These are phyloP conservation scores for Drosophila ironensis DNA, from an alignment of 1,140 invertebrate genomes.

Conservation along the genomic window DNA sequence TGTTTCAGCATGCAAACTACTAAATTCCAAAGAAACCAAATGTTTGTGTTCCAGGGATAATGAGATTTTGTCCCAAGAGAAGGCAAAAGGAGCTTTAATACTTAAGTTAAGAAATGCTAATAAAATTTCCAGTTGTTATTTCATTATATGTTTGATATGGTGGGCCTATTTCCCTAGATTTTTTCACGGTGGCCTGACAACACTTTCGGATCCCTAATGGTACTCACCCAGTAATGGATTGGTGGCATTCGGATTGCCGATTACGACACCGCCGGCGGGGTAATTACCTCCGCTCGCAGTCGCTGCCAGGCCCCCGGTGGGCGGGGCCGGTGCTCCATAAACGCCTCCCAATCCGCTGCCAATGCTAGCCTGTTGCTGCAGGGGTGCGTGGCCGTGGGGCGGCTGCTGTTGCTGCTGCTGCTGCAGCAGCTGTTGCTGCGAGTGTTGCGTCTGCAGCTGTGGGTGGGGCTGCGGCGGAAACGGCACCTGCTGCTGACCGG, in stretches of 20 bases:
- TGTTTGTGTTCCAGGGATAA: too few species aligned
- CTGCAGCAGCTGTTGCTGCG: slow-evolving; percentile 16
- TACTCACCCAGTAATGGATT: slow-evolving; percentile 79
- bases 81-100: too few species aligned
- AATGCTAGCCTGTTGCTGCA: slow-evolving; percentile 65
- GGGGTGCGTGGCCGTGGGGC: slow-evolving; percentile 45
- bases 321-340: slow-evolving; percentile 56
- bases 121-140: too few species aligned
- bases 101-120: too few species aligned
- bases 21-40: background rate
- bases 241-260: slow-evolving; percentile 77
- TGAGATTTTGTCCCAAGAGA: too few species aligned
- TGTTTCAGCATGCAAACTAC: background rate
- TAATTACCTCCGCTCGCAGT: slow-evolving; percentile 51
- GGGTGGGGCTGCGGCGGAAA: slow-evolving; percentile 18
- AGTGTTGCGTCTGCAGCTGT: slow-evolving; percentile 30
- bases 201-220: background rate
- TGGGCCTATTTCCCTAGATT: background rate
- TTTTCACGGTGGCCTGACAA: background rate
- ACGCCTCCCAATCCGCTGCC: slow-evolving; percentile 53
- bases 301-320: slow-evolving; percentile 42
- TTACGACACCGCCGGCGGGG: slow-evolving; percentile 70
- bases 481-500: slow-evolving; percentile 11
- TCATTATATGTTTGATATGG: too few species aligned
- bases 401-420: slow-evolving; percentile 47